Conservation (phyloP, 2,797 vertebrate species). For the Sebastes reedi region DNA sequence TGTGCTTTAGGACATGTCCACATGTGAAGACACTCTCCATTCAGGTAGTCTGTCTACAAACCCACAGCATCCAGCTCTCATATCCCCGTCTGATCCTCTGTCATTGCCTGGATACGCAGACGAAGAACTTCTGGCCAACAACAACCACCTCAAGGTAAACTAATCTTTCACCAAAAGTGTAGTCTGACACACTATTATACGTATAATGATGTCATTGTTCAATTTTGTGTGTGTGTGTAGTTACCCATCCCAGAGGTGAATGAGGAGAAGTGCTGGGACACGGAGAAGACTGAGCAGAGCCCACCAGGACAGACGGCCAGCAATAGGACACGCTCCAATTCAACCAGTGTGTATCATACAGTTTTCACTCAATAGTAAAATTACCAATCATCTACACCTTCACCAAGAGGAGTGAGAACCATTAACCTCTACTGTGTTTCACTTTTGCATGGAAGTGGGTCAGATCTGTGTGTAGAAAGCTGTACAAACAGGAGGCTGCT, state of each 20-base stretch:
- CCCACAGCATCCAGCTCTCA: constrained; percentile 9
- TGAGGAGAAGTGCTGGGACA: constrained; percentile 57
- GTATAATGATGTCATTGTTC: background rate
- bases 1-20: constrained; percentile 44
- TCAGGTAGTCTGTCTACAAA: background rate
- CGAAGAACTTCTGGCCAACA: constrained; percentile 61
- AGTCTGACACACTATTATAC: background rate
- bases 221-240: constrained; percentile 53
- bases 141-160: constrained; percentile 74
- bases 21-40: constrained; percentile 32
- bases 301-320: constrained; percentile 74
- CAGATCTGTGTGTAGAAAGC: background rate
- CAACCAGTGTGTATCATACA: constrained; percentile 83
- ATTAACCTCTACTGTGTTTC: background rate
- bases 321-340: constrained; percentile 86
- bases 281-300: constrained; percentile 53
- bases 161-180: too few species aligned
- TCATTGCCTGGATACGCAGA: constrained; percentile 48
- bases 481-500: background rate
- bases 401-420: background rate
- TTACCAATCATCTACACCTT: background rate
- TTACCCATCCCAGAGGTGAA: constrained; percentile 74
- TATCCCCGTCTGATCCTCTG: constrained; percentile 22
- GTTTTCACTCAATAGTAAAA: background rate
- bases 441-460: background rate